Base-by-base conservation (phyloP, 2,888 invertebrate species). In the Pseudoips prasinana region DNA sequence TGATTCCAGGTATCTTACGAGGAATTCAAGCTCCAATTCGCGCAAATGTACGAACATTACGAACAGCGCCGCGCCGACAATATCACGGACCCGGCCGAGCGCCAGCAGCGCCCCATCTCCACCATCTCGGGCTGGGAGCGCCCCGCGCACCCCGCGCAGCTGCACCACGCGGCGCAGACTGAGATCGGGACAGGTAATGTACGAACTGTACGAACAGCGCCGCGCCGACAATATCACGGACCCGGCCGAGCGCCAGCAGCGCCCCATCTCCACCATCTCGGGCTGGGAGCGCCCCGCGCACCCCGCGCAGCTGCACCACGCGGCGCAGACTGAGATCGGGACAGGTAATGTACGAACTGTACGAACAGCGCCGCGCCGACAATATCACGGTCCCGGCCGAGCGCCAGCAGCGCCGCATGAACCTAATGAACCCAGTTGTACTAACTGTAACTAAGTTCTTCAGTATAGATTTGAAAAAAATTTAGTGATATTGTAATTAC, bases 1-100 rank as follows among this genome's bases (percentile, higher is more conserved):
- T n/a, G n/a, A n/a, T n/a, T n/a, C n/a, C n/a, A 96, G 96, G 96
- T 99, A 5, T 98, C 98, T 0, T 98, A 98, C 77, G 98, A 99
- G 88, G 98, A 99, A 79, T 99, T 98, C 82, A 97, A 97, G 70
- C 91, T 98, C 3, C 98, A 98, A 79, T 98, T 98, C 84, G 96
- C 98, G 18, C 97, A 98, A 87, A 97, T 98, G 96, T 97, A 97
- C 73, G 97, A 97, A 70, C 96, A 96, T 71, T 98, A 98, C 73
- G 98, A 98, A 70, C 92, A 96, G 33, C 95, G 98, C 55, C 91
- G 98, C 34, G 95, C 97, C 0, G 98, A 98, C 80, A 96, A 98
- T 77, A 96, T 98, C 60, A 96, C 97, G 0, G 98, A 98, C 85
- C 98, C 98, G 0, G 94, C 95, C n/a, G 91, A 98, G 52, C 90